Percentiles rank a stretch among this genome's conserved stretches.
Conservation (phyloP, 2,113 vertebrate species). For the Mormoops blainvillei region DNA sequence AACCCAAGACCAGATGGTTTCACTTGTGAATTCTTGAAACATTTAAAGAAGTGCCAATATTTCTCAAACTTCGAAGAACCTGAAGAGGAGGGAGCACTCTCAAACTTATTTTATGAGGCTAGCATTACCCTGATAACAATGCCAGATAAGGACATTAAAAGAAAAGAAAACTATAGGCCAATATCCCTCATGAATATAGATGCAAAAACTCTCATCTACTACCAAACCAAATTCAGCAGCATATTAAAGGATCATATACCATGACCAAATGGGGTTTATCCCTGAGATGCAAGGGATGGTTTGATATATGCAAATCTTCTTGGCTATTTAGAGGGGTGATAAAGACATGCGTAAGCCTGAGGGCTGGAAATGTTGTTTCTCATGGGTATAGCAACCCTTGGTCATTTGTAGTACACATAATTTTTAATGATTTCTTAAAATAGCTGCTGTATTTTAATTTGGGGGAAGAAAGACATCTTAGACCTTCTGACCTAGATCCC, state of each 20-base stretch:
- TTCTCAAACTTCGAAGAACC: neutral
- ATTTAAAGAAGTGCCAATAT: neutral
- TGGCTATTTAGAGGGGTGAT: neutral
- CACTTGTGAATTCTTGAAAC: neutral
- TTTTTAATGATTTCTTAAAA: neutral
- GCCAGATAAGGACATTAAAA: neutral
- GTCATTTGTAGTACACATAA: neutral
- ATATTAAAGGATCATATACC: neutral
- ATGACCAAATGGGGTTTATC: neutral
- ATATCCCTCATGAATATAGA: neutral
- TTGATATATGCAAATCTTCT: neutral
- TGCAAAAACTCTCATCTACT: neutral
- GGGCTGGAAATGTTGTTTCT: neutral
- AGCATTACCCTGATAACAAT: neutral
- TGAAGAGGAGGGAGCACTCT: neutral
- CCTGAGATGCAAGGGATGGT: neutral
- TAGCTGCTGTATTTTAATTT: neutral
- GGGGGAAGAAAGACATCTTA: neutral
- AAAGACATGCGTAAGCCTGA: neutral
- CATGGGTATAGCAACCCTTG: neutral
- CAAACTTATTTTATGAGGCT: neutral
- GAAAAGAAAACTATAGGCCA: neutral
- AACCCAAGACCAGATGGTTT: neutral
- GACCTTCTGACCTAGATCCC: neutral
- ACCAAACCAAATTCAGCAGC: neutral